A percentile compares a stretch with the other conserved stretches of the same genome.
Conservation (phyloP, 2,113 vertebrate species). For the Campylomormyrus numenius region DNA sequence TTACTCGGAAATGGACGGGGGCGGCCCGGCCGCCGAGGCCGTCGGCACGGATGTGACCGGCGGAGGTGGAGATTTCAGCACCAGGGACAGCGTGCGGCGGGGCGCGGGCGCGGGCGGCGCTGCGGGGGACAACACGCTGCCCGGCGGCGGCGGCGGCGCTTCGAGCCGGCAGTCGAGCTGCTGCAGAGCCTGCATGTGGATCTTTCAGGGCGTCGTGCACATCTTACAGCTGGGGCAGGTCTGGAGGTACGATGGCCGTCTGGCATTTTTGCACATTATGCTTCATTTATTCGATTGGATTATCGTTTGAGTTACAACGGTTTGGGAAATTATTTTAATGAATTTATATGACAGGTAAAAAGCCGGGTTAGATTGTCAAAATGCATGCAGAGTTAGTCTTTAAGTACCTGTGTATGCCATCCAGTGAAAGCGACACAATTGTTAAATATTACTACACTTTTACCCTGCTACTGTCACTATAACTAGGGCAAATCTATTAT, state of each 20-base stretch:
- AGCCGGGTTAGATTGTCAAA: neutral
- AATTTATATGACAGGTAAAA: neutral
- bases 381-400: neutral
- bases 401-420: neutral
- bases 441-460: neutral
- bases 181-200: conserved; percentile 81
- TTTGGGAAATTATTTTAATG: neutral
- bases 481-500: neutral
- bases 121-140: conserved; percentile 47
- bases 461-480: neutral
- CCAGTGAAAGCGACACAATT: neutral
- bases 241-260: conserved; percentile 71
- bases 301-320: too few relatives aligned
- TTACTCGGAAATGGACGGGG: conserved; percentile 53
- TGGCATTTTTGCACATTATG: neutral
- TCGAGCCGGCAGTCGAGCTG: conserved; percentile 62
- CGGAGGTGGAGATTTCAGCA: conserved; percentile 58
- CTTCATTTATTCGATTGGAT: neutral
- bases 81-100: conserved; percentile 63
- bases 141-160: conserved; percentile 43
- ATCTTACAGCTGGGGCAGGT: conserved; percentile 87
- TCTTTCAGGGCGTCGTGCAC: conserved; percentile 77
- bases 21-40: conserved; percentile 50
- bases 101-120: conserved; percentile 59
- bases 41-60: conserved; percentile 64